These are phyloP conservation scores for Bombyx mori DNA, from an alignment of 1,140 invertebrate genomes.

Conservation along the genomic window ASM3026992v2 NC_085133.1:2499001-2499500, in stretches of 20 bases:
- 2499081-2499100: no score
- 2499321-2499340: not conserved
- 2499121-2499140: no score
- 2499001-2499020: no score
- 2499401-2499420: conserved; percentile 17
- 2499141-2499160: conserved; percentile 6
- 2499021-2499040: no score
- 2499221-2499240: conserved; percentile 48
- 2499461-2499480: conserved; percentile 41
- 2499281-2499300: conserved; percentile 5
- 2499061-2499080: no score
- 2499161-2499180: conserved; percentile 43
- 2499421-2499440: conserved; percentile 49
- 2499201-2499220: conserved; percentile 57
- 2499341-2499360: conserved; percentile 23
- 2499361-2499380: conserved; percentile 1
- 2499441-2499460: conserved; percentile 60
- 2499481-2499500: conserved; percentile 34
- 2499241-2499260: conserved; percentile 34
- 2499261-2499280: not conserved
- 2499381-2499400: conserved; percentile 8
- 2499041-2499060: no score
- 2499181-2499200: conserved; percentile 54
- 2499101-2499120: no score
- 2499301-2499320: not conserved